Evolutionary conservation across 1,140 invertebrate species (phyloP).

Genomic region (Lucilia sericata): DNA sequence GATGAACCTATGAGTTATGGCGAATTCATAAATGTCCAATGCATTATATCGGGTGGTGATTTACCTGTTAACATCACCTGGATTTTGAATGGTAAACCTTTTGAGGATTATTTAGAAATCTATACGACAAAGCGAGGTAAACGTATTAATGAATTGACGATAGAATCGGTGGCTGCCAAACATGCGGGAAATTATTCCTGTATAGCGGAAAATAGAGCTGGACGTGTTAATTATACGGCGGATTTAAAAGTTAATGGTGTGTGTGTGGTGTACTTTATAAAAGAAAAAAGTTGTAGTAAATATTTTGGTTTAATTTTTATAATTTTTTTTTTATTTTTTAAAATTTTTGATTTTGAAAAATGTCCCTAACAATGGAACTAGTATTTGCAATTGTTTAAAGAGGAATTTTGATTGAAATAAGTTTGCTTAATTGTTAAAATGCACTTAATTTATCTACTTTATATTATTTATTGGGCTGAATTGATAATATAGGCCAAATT

Average conservation of each 20-base stretch:
- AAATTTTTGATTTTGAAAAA: constrained; percentile 8
- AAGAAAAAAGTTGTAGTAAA: background rate
- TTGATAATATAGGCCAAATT: no score
- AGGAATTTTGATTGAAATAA: no score
- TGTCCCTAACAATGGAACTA: no score
- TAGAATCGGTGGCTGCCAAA: constrained; percentile 79
- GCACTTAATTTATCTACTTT: no score
- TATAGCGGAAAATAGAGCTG: constrained; percentile 78
- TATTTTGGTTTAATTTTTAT: constrained; percentile 42
- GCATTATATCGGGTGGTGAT: constrained; percentile 77
- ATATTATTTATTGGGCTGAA: no score
- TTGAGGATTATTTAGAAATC: constrained; percentile 70
- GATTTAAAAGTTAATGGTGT: constrained; percentile 79
- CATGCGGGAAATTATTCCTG: constrained; percentile 87
- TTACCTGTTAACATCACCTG: constrained; percentile 75
- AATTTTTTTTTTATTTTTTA: background rate
- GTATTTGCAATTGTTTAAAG: no score
- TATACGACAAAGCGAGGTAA: constrained; percentile 75
- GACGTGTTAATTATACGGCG: constrained; percentile 75
- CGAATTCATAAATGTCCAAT: constrained; percentile 77
- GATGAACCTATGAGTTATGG: constrained; percentile 77
- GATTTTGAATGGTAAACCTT: constrained; percentile 71
- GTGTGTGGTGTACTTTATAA: constrained; percentile 18
- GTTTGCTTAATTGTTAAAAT: no score
- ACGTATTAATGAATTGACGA: constrained; percentile 79